Percentiles rank a stretch among this genome's conserved stretches.
Evolutionary conservation across 2,113 vertebrate genomes (phyloP).

Genomic region (Alethe diademata): DNA sequence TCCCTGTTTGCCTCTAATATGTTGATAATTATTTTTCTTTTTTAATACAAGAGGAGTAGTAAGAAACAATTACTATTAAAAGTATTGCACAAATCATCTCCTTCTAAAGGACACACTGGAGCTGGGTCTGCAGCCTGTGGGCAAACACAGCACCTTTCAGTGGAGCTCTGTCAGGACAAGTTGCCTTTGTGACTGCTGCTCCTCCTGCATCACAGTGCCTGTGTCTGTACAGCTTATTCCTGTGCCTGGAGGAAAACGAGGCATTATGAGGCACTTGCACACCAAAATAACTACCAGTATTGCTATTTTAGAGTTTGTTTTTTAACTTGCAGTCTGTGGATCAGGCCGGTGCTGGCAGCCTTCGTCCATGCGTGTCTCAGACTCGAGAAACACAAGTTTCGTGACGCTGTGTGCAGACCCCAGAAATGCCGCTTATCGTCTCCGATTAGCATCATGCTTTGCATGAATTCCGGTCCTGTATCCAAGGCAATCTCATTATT

Average conservation of each 20-base stretch:
- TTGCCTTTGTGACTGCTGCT: not conserved
- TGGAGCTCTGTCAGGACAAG: not conserved
- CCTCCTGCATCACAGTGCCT: not conserved
- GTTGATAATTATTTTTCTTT: not conserved
- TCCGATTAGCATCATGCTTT: constrained; percentile 13
- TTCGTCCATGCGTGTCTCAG: not conserved
- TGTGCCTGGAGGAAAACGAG: not conserved
- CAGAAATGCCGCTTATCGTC: not conserved
- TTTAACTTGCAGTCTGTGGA: not conserved
- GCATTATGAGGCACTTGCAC: not conserved
- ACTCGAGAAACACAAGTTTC: not conserved
- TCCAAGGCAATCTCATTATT: constrained; percentile 56
- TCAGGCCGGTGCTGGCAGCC: not conserved
- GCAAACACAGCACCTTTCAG: not conserved
- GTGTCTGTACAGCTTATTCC: not conserved
- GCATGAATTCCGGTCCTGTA: not conserved
- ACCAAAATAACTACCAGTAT: not conserved
- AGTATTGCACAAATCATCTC: not conserved
- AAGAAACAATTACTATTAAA: not conserved
- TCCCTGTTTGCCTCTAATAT: not conserved
- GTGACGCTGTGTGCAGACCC: not conserved
- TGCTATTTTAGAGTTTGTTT: constrained; percentile 21
- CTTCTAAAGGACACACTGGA: not conserved
- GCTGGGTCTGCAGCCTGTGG: not conserved
- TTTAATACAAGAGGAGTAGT: not conserved